These are phyloP conservation scores for Callospermophilus lateralis DNA, from an alignment of 2,113 vertebrate genomes.

Conservation along the genomic window DNA sequence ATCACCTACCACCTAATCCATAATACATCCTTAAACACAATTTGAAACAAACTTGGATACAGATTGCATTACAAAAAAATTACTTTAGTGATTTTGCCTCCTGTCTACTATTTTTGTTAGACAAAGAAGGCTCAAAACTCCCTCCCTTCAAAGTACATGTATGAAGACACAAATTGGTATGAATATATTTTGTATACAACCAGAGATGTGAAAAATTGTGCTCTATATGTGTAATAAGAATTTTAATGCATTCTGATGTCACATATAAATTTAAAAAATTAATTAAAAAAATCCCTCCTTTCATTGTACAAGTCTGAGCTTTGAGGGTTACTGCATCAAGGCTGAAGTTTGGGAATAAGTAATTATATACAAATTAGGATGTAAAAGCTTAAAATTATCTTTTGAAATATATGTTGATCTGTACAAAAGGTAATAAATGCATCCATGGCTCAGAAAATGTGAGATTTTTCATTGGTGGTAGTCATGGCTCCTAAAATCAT, in stretches of 20 bases:
- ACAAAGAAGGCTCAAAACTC: not conserved
- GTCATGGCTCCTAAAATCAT: not conserved
- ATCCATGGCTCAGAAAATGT: not conserved
- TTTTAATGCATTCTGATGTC: too few relatives aligned
- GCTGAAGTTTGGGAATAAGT: not conserved
- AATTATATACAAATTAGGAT: not conserved
- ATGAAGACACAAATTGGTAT: too few relatives aligned
- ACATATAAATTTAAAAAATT: too few relatives aligned
- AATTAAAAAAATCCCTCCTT: not conserved
- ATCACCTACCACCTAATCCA: not conserved
- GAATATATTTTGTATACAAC: too few relatives aligned
- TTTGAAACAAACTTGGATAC: not conserved
- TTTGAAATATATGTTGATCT: not conserved
- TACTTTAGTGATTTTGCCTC: not conserved
- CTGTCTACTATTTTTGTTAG: not conserved
- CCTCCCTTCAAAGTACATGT: not conserved
- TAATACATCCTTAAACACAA: not conserved
- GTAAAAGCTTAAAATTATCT: not conserved
- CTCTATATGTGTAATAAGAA: too few relatives aligned
- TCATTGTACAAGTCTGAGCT: not conserved
- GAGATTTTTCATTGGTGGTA: accelerated
- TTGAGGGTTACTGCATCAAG: not conserved
- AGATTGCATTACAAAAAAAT: not conserved
- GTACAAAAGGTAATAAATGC: not conserved
- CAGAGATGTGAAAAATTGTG: too few relatives aligned